A percentile compares a stretch with the other conserved stretches of the same genome.
Conservation (phyloP, 2,797 vertebrate genomes). For the Micropoecilia bifurca region DNA sequence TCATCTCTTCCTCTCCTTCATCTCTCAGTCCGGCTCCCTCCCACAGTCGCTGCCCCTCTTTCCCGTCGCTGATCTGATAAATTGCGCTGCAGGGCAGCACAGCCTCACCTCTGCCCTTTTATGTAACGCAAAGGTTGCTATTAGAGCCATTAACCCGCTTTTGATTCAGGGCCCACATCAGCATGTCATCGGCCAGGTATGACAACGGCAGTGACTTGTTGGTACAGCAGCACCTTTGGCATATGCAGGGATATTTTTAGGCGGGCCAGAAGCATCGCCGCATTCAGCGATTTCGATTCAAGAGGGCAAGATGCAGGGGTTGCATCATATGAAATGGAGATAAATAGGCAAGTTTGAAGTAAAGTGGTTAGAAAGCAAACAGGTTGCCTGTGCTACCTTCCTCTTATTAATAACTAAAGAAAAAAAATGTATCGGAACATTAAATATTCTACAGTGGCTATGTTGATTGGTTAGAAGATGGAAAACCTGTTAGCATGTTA, state of each 20-base stretch:
- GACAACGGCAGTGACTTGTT: not conserved
- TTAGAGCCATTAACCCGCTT: slow-evolving; percentile 44
- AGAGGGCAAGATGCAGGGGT: not conserved
- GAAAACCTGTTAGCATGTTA: not conserved
- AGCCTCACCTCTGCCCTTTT: slow-evolving; percentile 41
- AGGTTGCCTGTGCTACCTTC: not conserved
- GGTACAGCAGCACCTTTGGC: not conserved
- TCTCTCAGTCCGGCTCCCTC: slow-evolving; percentile 38
- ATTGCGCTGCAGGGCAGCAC: slow-evolving; percentile 13
- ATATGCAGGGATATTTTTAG: slow-evolving; percentile 4
- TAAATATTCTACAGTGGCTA: not conserved
- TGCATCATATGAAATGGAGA: not conserved
- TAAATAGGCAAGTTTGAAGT: not conserved
- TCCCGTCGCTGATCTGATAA: slow-evolving; percentile 40
- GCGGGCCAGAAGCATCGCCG: not conserved
- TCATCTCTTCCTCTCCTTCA: slow-evolving; percentile 34
- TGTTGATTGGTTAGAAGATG: not conserved
- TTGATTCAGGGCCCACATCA: slow-evolving; percentile 27
- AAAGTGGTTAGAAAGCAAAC: not conserved
- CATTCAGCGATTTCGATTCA: not conserved
- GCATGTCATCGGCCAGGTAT: slow-evolving; percentile 15
- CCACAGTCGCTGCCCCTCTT: slow-evolving; percentile 11
- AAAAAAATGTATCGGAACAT: not conserved
- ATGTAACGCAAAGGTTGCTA: slow-evolving; percentile 34
- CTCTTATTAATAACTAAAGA: not conserved